Percentiles rank a stretch among this genome's conserved stretches.
Evolutionary conservation across 37 sponge, comb jelly and placozoan species (phyloP).

Genomic region (Axinella damicornis): DNA sequence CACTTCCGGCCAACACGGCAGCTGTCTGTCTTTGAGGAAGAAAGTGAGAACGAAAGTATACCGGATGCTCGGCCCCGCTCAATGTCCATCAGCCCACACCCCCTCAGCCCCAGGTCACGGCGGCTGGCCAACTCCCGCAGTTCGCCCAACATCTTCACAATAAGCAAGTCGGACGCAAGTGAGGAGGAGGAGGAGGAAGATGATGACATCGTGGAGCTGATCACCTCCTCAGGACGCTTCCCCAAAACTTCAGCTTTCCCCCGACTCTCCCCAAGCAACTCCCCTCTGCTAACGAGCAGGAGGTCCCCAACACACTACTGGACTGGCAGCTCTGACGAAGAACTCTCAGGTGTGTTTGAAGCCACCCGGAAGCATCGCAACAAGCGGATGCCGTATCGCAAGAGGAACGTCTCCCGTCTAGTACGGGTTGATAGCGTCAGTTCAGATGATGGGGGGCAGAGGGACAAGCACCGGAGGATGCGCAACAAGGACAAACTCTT

Average conservation of each 20-base stretch:
- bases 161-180: constrained; percentile 75
- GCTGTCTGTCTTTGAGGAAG: constrained; percentile 80
- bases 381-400: constrained; percentile 32
- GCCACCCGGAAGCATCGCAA: neutral
- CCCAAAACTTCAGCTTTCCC: constrained; percentile 49
- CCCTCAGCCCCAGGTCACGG: constrained; percentile 47
- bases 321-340: constrained; percentile 80
- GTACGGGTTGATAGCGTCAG: constrained; percentile 65
- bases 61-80: constrained; percentile 15
- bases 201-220: constrained; percentile 79
- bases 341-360: constrained; percentile 26
- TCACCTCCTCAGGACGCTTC: constrained; percentile 69
- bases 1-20: constrained; percentile 24
- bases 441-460: constrained; percentile 55
- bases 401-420: constrained; percentile 21
- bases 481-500: constrained; percentile 11
- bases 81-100: constrained; percentile 10
- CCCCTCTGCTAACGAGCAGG: constrained; percentile 68
- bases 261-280: constrained; percentile 63
- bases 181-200: constrained; percentile 77
- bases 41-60: constrained; percentile 65
- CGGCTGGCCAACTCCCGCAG: constrained; percentile 30
- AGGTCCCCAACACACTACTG: constrained; percentile 69
- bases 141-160: constrained; percentile 33
- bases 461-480: neutral